Evolutionary conservation across 1,140 invertebrate genomes (phyloP), one percentile per base, ranked within the genome.

Genomic region (Drosophila parvula): DNA sequence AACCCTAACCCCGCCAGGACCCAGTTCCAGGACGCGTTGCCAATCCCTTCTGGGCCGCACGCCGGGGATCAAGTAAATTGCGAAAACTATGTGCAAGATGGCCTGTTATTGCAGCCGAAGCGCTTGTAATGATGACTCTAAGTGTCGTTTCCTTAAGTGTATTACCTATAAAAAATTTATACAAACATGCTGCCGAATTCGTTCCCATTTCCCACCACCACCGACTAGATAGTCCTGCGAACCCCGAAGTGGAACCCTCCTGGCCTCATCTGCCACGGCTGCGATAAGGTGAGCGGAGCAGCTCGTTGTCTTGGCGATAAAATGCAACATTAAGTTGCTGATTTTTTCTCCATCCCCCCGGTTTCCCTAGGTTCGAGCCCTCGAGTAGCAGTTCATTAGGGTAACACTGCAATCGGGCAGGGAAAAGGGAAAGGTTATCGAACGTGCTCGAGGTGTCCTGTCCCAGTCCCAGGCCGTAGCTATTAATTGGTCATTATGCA

Each of bases 81-180:
- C 90, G 81, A 83, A 91, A 91, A 91, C 90, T 91, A 91, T 91
- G 90, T 91, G 90, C 90, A 91, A 91, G 90, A 91, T 91, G 90
- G 90, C 84, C 90, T 91, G 90, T 91, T 91, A 90, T 86, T 91
- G 89, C 90, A 88, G 80, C 90, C 80, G 89, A 86, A 91, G 77
- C 78, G 80, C 90, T 91, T 91, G 90, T 91, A 91, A 91, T 91
- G 90, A 91, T 91, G 88, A 90, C 86, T 91, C 85, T 91, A 90
- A 91, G 90, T 91, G 90, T 80, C 90, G 84, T 91, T 91, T 90
- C 58, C 90, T 82, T 91, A 89, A 91, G 90, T 91, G 88, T 89
- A 91, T 91, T 88, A 91, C 90, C 90, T 91, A 91, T 91, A 91
- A 91, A 91, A 91, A 91, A 91, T 91, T 91, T 91, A 91, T 90